A percentile compares a stretch with the other conserved stretches of the same genome.
Conservation (phyloP, 2,888 invertebrate species). For the Himalopsyche kuldschensis region DNA sequence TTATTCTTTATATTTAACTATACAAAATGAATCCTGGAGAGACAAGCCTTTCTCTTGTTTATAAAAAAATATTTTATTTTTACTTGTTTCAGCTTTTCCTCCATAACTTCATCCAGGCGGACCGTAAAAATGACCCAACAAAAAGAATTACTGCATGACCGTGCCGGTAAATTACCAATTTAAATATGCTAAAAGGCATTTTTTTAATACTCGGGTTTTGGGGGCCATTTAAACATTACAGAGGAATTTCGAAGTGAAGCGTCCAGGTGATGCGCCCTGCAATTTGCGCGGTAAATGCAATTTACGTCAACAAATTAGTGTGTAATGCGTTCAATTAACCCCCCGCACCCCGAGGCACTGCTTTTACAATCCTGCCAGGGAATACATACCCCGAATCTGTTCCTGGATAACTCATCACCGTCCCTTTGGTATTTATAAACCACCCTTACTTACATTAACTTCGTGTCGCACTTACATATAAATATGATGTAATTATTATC, state of each 20-base stretch:
- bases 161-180: background rate
- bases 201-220: background rate
- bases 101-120: background rate
- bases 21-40: too few species aligned
- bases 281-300: slow-evolving; percentile 2
- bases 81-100: background rate
- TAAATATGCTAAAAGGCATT: background rate
- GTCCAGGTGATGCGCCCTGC: background rate
- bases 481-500: too few species aligned
- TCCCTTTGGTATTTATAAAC: too few species aligned
- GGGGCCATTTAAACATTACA: background rate
- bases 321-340: slow-evolving; percentile 9
- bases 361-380: background rate
- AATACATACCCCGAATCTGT: background rate
- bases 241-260: background rate
- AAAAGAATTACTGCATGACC: background rate
- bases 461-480: too few species aligned
- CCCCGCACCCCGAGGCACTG: background rate
- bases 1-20: background rate
- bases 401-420: background rate
- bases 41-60: too few species aligned
- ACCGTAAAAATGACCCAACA: background rate
- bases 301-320: slow-evolving; percentile 7
- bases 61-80: background rate
- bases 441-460: too few species aligned